These are phyloP conservation scores for Megalops cyprinoides DNA, from an alignment of 2,797 vertebrate genomes.

Conservation along the genomic window DNA sequence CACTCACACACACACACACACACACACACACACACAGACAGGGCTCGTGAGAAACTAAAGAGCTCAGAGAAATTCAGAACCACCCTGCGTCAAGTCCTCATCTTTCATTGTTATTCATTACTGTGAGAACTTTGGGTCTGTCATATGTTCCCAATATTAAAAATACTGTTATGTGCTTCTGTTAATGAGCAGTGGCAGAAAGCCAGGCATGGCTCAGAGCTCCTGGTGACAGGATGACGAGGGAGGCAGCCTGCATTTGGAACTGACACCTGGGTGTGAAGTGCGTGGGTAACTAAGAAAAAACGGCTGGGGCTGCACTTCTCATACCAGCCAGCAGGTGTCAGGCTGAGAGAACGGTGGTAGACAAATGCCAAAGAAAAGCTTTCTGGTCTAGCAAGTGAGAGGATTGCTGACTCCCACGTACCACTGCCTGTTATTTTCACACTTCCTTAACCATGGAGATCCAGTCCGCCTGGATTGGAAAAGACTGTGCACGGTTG, in stretches of 20 bases:
- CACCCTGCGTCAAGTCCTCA: too few species aligned
- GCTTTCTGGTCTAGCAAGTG: conserved; percentile 5
- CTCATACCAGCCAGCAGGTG: conserved; percentile 35
- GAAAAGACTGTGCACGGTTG: not conserved
- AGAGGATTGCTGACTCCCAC: not conserved
- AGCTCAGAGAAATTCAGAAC: too few species aligned
- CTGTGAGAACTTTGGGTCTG: not conserved
- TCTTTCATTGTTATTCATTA: not conserved
- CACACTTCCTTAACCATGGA: not conserved
- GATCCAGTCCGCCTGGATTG: not conserved
- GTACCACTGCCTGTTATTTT: not conserved
- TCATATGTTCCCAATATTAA: not conserved
- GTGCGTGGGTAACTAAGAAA: not conserved
- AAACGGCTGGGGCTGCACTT: not conserved
- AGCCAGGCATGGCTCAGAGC: too few species aligned
- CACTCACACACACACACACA: not conserved
- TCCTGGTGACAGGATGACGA: too few species aligned
- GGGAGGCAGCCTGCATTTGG: not conserved
- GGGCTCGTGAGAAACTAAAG: too few species aligned
- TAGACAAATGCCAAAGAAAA: not conserved
- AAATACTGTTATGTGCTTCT: not conserved
- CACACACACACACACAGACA: not conserved
- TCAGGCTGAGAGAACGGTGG: conserved; percentile 23
- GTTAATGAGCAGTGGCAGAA: conserved; percentile 6
- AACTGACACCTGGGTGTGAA: not conserved